These are phyloP conservation scores for Aspidoscelis tigris DNA, from an alignment of 2,113 vertebrate species.

Conservation along the genomic window DNA sequence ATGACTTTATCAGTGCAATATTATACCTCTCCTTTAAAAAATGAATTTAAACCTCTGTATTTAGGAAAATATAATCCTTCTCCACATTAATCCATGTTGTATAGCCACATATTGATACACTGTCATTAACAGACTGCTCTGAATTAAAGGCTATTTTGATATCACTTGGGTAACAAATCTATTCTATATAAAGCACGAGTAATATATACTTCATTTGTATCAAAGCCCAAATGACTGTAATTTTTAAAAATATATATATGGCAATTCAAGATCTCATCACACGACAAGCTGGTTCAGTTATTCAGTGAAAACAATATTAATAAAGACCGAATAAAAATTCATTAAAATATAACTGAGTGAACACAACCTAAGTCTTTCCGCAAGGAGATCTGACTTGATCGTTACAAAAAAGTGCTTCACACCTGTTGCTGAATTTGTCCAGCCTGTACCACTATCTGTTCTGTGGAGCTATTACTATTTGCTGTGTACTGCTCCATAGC, in stretches of 20 bases:
- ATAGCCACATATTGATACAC: neutral
- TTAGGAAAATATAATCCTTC: no score
- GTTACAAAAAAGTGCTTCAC: neutral
- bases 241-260: neutral
- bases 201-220: neutral
- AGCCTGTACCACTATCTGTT: constrained; percentile 97
- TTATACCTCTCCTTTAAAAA: neutral
- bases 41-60: no score
- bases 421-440: constrained; percentile 98
- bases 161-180: neutral
- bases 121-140: neutral
- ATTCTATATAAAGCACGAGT: neutral
- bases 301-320: no score
- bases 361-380: no score
- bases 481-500: constrained; percentile 95
- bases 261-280: neutral
- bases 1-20: neutral
- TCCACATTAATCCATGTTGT: neutral
- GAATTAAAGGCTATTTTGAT: neutral
- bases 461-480: constrained; percentile 89
- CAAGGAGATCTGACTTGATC: neutral
- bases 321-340: no score
- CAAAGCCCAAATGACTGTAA: neutral
- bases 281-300: neutral
- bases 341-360: no score